Evolutionary conservation across 2,797 vertebrate species (phyloP).

Genomic region (Sebastes oblongus): DNA sequence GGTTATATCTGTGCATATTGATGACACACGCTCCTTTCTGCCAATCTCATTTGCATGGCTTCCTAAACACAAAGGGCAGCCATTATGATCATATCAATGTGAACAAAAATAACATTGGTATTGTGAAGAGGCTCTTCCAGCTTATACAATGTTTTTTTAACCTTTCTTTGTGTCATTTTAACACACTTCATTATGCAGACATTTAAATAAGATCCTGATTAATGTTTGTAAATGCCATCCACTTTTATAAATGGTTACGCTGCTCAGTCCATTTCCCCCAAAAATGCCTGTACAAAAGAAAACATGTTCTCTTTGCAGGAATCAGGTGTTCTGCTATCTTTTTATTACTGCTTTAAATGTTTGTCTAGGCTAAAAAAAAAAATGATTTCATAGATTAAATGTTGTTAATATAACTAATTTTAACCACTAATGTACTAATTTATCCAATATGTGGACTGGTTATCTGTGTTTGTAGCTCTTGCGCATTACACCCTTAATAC

Average conservation of each 20-base stretch:
- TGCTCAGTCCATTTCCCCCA: neutral
- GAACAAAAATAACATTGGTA: constrained; percentile 2
- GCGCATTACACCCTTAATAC: constrained; percentile 5
- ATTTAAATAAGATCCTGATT: constrained; percentile 4
- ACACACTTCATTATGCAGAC: neutral
- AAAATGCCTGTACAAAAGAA: neutral
- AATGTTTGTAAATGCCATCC: constrained; percentile 5
- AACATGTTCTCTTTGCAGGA: neutral
- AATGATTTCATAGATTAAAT: neutral
- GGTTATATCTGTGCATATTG: constrained; percentile 70
- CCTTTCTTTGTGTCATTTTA: neutral
- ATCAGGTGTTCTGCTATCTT: neutral
- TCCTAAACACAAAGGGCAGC: constrained; percentile 57
- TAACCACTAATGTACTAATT: neutral
- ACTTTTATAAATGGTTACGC: neutral
- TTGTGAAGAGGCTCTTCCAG: neutral
- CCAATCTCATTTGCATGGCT: constrained; percentile 71
- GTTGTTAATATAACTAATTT: neutral
- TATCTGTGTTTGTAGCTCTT: neutral
- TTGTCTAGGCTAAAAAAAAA: neutral
- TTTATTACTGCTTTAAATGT: neutral
- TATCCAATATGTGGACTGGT: neutral
- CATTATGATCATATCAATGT: constrained; percentile 21
- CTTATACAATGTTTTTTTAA: neutral
- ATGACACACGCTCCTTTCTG: constrained; percentile 58